Conservation (phyloP, 2,888 invertebrate species). For the Tortrix viridana region DNA sequence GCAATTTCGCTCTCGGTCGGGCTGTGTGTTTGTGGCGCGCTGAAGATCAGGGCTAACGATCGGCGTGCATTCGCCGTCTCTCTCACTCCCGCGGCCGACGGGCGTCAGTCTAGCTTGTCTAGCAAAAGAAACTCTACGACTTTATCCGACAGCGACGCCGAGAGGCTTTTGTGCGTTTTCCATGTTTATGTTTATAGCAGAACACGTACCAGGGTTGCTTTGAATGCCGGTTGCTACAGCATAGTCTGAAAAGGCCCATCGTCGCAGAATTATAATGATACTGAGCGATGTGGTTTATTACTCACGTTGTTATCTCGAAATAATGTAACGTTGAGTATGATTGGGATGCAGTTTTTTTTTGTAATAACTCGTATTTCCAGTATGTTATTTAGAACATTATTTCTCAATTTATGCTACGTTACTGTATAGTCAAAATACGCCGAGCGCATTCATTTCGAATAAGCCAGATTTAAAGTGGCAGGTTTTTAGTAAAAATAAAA, state of each 20-base stretch:
- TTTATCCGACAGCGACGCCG: slow-evolving; percentile 81
- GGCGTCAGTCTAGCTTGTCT: slow-evolving; percentile 56
- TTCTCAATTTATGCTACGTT: no score
- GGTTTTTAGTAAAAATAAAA: no score
- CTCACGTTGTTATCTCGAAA: slow-evolving; percentile 57
- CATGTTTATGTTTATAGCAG: slow-evolving; percentile 83
- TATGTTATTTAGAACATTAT: no score
- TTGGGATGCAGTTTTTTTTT: background rate
- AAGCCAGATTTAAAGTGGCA: no score
- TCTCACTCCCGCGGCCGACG: slow-evolving; percentile 55
- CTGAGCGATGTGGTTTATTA: slow-evolving; percentile 64
- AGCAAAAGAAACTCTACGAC: slow-evolving; percentile 82
- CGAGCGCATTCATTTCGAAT: no score
- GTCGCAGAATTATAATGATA: slow-evolving; percentile 36
- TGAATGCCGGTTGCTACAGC: slow-evolving; percentile 69
- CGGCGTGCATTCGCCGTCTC: slow-evolving; percentile 69
- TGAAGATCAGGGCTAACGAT: slow-evolving; percentile 85
- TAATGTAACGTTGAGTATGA: slow-evolving; percentile 32
- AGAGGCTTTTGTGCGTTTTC: slow-evolving; percentile 84
- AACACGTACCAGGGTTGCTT: slow-evolving; percentile 81
- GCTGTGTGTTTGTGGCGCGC: slow-evolving; percentile 84
- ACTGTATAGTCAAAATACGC: no score
- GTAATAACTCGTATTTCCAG: background rate
- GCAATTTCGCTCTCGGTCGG: slow-evolving; percentile 85
- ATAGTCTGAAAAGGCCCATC: slow-evolving; percentile 35